Base-by-base conservation (phyloP, 2,888 invertebrate genomes). In the Serrognathus titanus region DNA sequence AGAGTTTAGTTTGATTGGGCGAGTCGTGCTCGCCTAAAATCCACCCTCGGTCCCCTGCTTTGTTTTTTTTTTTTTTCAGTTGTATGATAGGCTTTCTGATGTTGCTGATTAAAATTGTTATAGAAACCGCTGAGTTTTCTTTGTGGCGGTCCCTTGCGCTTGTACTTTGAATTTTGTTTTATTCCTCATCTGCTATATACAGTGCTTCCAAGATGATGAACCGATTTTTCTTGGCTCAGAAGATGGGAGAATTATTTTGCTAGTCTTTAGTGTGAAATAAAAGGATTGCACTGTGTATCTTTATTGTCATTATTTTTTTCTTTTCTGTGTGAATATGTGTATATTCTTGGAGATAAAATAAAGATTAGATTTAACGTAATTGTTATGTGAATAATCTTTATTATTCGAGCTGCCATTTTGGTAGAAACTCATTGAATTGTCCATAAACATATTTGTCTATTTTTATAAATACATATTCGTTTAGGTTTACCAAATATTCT, bases 61-160 rank as follows among this genome's bases (percentile, higher is more conserved):
- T 69, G 70, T 70, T 69, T 71, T 68, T 68, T 67, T 69, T 59
- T 60, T 63, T 63, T 70, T 65, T 68, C 62, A 72, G 68, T 71
- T 72, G 72, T 72, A 71, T 65, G 66, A 69, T 63, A 66, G 68
- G 68, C 69, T 69, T 70, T 71, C 70, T 68, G 65, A 71, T 72
- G 71, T 73, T 73, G 72, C 70, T 68, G 63, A 73, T 72, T 72
- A 71, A 71, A 72, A 71, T 71, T 72, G 71, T 71, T 71, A 70
- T 70, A 67, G 68, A 66, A 69, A 71, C 68, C 54, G 40, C 60
- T 61, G 47, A 59, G 61, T 64, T 64, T 65, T 64, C 51, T 52
- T 58, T 58, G 51, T 51, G 51, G 58, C 35, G 13, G 48, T 48
- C 52, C 57, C 48, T 43, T 36, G 43, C 16, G 16, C 13, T 51